Conservation (phyloP, 2,113 vertebrate genomes). For the Zapornia atra region DNA sequence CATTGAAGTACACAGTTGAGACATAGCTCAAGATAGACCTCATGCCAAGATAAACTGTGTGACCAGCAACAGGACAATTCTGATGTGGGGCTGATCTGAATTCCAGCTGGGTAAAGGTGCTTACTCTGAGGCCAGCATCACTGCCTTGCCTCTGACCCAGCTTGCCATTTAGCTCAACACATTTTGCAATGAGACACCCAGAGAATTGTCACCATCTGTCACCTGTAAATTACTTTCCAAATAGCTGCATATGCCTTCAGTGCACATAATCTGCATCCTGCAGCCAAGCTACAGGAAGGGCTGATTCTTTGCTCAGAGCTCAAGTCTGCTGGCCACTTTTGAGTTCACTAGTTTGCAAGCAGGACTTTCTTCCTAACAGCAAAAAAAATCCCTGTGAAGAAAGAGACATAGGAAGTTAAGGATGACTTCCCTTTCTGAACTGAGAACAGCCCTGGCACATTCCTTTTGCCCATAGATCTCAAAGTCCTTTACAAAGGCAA, state of each 20-base stretch:
- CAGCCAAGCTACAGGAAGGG: background rate
- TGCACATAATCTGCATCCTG: background rate
- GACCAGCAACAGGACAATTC: background rate
- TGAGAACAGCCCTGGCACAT: background rate
- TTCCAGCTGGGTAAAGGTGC: background rate
- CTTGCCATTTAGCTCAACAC: background rate
- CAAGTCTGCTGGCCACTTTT: background rate
- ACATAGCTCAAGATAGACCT: background rate
- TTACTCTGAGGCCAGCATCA: background rate
- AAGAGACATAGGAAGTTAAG: background rate
- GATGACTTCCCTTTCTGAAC: background rate
- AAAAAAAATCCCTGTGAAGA: background rate
- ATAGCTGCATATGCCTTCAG: background rate
- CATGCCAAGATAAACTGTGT: background rate
- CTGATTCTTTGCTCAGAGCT: background rate
- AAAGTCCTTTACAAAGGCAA: background rate
- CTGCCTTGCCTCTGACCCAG: background rate
- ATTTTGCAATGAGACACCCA: background rate
- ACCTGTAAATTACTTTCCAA: background rate
- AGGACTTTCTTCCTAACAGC: background rate
- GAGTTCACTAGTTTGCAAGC: background rate
- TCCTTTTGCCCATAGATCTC: background rate
- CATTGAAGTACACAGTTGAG: background rate
- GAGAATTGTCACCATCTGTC: background rate
- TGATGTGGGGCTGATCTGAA: background rate